A percentile compares a stretch with the other conserved stretches of the same genome.
These are phyloP conservation scores for Trilocha varians DNA, from an alignment of 2,888 invertebrate species.

Conservation along the genomic window DNA sequence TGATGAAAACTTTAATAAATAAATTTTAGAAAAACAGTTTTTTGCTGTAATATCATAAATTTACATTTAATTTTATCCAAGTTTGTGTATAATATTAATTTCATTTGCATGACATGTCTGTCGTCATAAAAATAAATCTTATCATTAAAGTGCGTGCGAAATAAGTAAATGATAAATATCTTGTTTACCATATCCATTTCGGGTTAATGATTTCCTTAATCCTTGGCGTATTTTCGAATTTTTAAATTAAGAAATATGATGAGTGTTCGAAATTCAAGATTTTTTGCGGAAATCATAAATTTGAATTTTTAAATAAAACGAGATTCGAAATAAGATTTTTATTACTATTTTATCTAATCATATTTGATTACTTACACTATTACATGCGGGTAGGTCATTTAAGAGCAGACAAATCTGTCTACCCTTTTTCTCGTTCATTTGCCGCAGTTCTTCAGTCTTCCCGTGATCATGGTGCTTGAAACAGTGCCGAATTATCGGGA, in stretches of 20 bases:
- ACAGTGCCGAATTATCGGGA: no score
- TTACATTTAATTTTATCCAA: background rate
- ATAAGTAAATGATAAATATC: background rate
- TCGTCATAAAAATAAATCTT: background rate
- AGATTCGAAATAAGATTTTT: no score
- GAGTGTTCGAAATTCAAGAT: background rate
- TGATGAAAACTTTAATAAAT: no score
- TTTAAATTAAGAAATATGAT: background rate
- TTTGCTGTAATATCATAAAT: background rate
- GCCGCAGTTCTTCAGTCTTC: no score
- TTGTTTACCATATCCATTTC: conserved; percentile 2
- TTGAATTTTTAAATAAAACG: background rate
- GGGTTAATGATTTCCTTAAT: conserved; percentile 5
- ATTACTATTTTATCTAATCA: no score
- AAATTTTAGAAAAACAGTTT: no score
- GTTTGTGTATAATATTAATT: background rate
- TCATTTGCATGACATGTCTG: background rate
- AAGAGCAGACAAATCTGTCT: no score
- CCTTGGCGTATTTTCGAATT: background rate
- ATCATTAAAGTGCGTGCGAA: background rate
- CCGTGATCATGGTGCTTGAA: no score
- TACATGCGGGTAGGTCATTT: no score
- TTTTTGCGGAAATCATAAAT: background rate
- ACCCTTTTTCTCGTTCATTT: no score
- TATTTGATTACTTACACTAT: no score